phyloP scores from a whole-genome alignment of 2,113 vertebrate species.

The Notechis scutatus region DNA sequence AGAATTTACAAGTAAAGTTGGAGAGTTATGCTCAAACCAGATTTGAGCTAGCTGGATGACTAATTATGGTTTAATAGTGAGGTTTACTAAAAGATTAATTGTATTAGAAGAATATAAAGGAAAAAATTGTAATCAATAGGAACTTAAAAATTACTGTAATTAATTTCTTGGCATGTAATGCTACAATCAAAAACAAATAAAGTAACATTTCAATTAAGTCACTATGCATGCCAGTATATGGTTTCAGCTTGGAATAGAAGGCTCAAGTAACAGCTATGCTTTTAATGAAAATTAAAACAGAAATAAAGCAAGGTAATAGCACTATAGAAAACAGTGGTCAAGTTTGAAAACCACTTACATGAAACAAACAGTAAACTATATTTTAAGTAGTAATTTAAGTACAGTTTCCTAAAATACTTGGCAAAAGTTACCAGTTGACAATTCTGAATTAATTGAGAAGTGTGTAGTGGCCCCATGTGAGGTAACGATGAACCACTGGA shows the following conservation, averaged over 20 bases:
- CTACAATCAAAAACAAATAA: neutral
- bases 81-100: neutral
- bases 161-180: neutral
- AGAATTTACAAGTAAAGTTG: neutral
- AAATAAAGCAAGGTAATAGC: neutral
- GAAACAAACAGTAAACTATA: neutral
- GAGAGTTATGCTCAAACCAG: neutral
- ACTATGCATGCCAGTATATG: neutral
- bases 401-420: neutral
- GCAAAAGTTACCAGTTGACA: neutral
- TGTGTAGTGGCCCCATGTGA: neutral
- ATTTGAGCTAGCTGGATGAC: neutral
- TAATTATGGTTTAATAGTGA: neutral
- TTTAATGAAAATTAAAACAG: neutral
- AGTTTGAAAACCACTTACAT: neutral
- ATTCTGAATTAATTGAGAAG: neutral
- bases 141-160: neutral
- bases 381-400: neutral
- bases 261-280: neutral
- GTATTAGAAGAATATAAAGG: neutral
- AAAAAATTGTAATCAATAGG: neutral
- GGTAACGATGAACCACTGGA: too few species aligned
- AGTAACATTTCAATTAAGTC: neutral
- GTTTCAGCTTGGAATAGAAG: neutral
- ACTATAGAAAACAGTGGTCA: neutral